Evolutionary conservation across 2,113 vertebrate species (phyloP).

Genomic region (Onychorhynchus coronatus): DNA sequence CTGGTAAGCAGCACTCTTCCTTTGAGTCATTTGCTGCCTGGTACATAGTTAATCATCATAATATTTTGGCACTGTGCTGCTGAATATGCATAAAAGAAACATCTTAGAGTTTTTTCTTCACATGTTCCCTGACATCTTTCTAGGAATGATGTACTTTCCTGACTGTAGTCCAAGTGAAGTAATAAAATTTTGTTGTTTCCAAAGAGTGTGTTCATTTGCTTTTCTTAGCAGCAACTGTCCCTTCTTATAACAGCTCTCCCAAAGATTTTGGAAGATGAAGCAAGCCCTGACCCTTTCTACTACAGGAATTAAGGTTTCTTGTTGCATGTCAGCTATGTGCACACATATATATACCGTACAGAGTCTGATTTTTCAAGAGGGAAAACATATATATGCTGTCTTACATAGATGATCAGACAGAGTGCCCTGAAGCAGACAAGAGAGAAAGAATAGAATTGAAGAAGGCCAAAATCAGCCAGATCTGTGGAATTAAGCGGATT

Average conservation of each 20-base stretch:
- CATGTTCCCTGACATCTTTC: background rate
- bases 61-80: background rate
- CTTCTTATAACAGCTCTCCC: background rate
- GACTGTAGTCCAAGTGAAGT: slow-evolving; percentile 5
- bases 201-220: background rate
- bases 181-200: slow-evolving; percentile 18
- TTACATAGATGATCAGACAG: background rate
- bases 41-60: background rate
- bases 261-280: background rate
- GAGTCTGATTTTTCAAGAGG: background rate
- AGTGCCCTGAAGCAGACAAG: background rate
- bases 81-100: background rate
- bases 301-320: background rate
- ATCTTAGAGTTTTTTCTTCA: background rate
- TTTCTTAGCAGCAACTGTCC: background rate
- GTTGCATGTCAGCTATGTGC: background rate
- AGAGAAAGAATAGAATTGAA: background rate
- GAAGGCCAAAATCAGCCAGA: background rate
- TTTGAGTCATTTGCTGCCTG: background rate
- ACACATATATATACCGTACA: background rate
- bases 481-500: background rate
- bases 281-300: background rate
- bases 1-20: background rate
- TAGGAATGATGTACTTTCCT: background rate
- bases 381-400: background rate